These are phyloP conservation scores for Neosalanx taihuensis DNA, from an alignment of 2,797 vertebrate species.

Conservation along the genomic window DNA sequence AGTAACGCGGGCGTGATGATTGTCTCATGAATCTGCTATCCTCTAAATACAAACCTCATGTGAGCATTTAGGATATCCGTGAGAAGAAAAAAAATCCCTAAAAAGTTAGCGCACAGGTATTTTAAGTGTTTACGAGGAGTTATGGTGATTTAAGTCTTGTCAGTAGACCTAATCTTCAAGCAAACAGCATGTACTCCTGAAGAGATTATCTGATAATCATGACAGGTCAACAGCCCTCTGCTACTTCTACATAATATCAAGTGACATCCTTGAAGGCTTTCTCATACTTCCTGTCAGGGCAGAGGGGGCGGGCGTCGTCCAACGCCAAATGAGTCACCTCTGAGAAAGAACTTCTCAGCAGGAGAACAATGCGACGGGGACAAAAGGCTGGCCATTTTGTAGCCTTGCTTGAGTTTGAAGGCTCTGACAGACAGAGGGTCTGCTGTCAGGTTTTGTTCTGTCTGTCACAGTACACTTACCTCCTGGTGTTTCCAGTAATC, in stretches of 20 bases:
- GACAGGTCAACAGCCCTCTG: neutral
- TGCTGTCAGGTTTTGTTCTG: constrained; percentile 80
- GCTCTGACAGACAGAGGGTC: constrained; percentile 70
- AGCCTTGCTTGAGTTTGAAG: constrained; percentile 59
- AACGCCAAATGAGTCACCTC: constrained; percentile 61
- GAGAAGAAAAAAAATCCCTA: neutral
- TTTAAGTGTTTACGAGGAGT: neutral
- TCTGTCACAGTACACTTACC: constrained; percentile 90
- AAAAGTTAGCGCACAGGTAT: too few species aligned
- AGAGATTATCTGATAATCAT: neutral
- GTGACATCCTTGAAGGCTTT: neutral
- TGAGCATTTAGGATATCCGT: neutral
- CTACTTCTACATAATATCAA: neutral
- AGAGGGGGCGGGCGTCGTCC: constrained; percentile 45
- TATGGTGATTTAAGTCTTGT: neutral
- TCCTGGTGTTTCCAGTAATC: constrained; percentile 97
- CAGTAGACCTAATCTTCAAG: neutral
- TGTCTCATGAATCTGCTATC: neutral
- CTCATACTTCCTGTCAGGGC: neutral
- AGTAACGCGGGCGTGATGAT: neutral
- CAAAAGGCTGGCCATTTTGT: constrained; percentile 76
- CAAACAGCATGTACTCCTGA: neutral
- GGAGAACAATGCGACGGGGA: constrained; percentile 54
- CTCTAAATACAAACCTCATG: neutral
- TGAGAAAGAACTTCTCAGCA: constrained; percentile 51